These are phyloP conservation scores for Oreochromis grahami DNA, from an alignment of 2,797 vertebrate genomes.

Conservation along the genomic window DNA sequence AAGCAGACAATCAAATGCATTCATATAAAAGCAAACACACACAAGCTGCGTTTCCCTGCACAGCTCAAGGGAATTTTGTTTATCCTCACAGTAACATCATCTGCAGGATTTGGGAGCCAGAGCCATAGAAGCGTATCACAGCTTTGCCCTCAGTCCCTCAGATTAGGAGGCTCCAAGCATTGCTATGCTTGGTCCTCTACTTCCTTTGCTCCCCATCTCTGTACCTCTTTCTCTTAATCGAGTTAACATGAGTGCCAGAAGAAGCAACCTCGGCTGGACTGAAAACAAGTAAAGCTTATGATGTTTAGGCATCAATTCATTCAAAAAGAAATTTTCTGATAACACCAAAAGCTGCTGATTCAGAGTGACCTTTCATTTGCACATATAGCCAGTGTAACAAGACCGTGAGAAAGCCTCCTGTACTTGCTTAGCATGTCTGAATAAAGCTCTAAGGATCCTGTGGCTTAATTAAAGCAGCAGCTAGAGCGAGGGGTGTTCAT, in stretches of 20 bases:
- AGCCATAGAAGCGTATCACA: conserved; percentile 8
- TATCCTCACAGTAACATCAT: conserved; percentile 38
- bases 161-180: conserved; percentile 26
- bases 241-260: not conserved
- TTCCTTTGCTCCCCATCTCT: not conserved
- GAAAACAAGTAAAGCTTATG: not conserved
- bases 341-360: not conserved
- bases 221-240: not conserved
- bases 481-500: not conserved
- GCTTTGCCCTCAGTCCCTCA: conserved; percentile 11
- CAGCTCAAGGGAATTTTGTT: conserved; percentile 37
- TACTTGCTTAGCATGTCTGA: not conserved
- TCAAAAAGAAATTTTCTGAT: not conserved
- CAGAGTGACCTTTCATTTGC: not conserved
- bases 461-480: not conserved
- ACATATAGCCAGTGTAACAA: not conserved
- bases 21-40: conserved; percentile 39
- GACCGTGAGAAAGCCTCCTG: not conserved
- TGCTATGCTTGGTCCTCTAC: not conserved
- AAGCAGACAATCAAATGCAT: conserved; percentile 47
- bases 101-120: conserved; percentile 21
- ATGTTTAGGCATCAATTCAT: not conserved
- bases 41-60: conserved; percentile 9
- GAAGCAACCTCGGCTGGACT: not conserved
- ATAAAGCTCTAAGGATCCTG: not conserved